phyloP scores from a whole-genome alignment of 2,888 invertebrate species.

The Cataglyphis albicans region DNA sequence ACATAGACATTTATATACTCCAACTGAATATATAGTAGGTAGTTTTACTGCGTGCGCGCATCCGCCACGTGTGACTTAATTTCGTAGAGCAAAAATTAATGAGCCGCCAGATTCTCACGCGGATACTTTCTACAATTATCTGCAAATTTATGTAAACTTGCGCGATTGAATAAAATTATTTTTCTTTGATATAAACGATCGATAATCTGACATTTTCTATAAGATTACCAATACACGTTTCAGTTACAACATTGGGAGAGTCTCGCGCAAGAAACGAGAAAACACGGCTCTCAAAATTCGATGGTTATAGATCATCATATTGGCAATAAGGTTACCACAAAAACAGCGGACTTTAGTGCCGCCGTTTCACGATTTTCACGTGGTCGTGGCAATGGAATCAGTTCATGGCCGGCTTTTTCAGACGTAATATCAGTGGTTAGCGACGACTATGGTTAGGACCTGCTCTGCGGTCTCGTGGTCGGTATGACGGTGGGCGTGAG shows the following conservation, averaged over 20 bases:
- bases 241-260: slow-evolving; percentile 19
- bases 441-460: slow-evolving; percentile 46
- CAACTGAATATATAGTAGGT: background rate
- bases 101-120: slow-evolving; percentile 38
- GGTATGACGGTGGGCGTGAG: slow-evolving; percentile 76
- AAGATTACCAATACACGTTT: slow-evolving; percentile 28
- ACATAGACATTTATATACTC: slow-evolving; percentile 56
- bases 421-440: slow-evolving; percentile 76
- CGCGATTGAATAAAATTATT: slow-evolving; percentile 31
- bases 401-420: slow-evolving; percentile 72
- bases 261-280: slow-evolving; percentile 21
- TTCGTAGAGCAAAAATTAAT: slow-evolving; percentile 23
- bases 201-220: slow-evolving; percentile 43
- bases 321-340: slow-evolving; percentile 33
- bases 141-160: slow-evolving; percentile 15
- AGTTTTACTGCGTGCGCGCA: slow-evolving; percentile 32
- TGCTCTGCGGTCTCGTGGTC: slow-evolving; percentile 69
- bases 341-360: slow-evolving; percentile 42
- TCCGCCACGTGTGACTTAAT: slow-evolving; percentile 39
- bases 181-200: slow-evolving; percentile 19
- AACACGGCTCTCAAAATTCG: slow-evolving; percentile 24
- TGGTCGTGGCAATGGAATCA: slow-evolving; percentile 61
- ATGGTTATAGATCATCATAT: slow-evolving; percentile 37
- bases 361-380: slow-evolving; percentile 50
- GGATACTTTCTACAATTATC: slow-evolving; percentile 5